A percentile compares a stretch with the other conserved stretches of the same genome.
phyloP scores from a whole-genome alignment of 2,113 vertebrate genomes.

The Neogale vison region DNA sequence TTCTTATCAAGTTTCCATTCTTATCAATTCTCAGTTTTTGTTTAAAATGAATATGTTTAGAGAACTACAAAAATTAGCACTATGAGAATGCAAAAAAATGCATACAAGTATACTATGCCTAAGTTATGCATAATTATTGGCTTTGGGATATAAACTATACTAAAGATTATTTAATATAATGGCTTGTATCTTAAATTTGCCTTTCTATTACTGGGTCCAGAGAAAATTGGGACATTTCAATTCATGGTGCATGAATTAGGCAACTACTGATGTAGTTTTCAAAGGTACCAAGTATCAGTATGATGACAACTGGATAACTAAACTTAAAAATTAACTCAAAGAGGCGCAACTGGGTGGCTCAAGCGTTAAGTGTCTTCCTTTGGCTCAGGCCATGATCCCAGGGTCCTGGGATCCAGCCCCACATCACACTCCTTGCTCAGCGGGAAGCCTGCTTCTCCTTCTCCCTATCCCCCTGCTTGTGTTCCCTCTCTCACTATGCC shows the following conservation, averaged over 20 bases:
- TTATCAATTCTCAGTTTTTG: neutral
- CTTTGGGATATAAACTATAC: neutral
- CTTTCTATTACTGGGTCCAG: neutral
- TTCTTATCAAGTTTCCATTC: too few relatives aligned
- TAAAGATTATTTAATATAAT: neutral
- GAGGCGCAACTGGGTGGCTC: too few relatives aligned
- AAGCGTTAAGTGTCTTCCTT: too few relatives aligned
- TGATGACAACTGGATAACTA: neutral
- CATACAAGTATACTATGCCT: neutral
- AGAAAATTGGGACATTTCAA: neutral
- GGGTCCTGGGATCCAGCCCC: too few relatives aligned
- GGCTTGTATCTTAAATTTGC: neutral
- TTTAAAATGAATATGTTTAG: neutral
- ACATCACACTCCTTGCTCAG: too few relatives aligned
- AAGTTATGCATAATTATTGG: neutral
- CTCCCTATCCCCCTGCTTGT: too few relatives aligned
- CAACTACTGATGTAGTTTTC: neutral
- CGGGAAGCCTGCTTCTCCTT: too few relatives aligned
- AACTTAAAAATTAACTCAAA: constrained; percentile 3
- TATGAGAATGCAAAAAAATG: neutral
- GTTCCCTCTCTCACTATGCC: too few relatives aligned
- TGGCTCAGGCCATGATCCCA: too few relatives aligned
- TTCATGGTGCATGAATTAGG: neutral
- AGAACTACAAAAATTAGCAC: neutral
- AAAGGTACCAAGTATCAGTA: neutral